phyloP scores from a whole-genome alignment of 35 echinoderm and acorn worm genomes.

The Amphiura filiformis region DNA sequence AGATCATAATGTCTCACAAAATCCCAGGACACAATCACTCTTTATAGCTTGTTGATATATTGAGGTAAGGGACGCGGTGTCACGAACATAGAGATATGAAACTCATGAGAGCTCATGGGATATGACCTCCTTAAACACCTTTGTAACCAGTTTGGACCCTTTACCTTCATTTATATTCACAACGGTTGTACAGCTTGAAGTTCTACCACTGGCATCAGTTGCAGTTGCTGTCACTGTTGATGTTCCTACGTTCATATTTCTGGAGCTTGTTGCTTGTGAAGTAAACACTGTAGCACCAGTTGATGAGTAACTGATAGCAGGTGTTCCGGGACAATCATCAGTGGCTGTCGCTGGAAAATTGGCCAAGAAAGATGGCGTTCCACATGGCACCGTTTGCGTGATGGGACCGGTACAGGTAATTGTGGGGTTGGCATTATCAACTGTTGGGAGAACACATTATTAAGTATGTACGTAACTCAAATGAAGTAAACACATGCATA shows the following conservation, averaged over 20 bases:
- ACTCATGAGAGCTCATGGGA: too few species aligned
- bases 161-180: neutral
- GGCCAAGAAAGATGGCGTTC: neutral
- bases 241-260: neutral
- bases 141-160: too few species aligned
- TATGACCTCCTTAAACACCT: too few species aligned
- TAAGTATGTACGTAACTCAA: too few species aligned
- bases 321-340: neutral
- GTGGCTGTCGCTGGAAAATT: neutral
- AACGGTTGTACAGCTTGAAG: neutral
- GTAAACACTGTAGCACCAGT: neutral
- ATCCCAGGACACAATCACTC: too few species aligned
- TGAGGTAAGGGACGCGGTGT: too few species aligned
- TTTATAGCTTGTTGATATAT: too few species aligned
- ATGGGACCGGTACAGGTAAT: neutral
- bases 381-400: neutral
- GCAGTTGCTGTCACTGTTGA: neutral
- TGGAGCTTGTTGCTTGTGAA: neutral
- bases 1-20: too few species aligned
- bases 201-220: neutral
- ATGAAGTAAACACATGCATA: too few species aligned
- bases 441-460: neutral
- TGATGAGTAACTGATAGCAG: neutral
- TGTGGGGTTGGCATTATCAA: neutral
- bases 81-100: too few species aligned